Percentiles rank a stretch among this genome's conserved stretches.
phyloP scores from a whole-genome alignment of 2,888 invertebrate genomes.

The Tiliacea aurago region DNA sequence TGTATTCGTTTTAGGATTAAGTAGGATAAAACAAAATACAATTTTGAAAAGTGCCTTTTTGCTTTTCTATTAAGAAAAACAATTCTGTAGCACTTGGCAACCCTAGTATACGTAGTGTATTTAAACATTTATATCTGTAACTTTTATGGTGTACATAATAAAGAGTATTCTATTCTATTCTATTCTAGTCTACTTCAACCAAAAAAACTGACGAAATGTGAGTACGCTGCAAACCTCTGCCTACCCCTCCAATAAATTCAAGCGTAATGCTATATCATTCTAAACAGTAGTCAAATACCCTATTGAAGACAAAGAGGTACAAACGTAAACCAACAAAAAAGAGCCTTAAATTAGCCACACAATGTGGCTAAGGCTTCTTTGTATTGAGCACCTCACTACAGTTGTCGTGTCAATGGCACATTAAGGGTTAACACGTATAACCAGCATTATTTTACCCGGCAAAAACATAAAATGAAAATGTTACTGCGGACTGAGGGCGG shows the following conservation, averaged over 20 bases:
- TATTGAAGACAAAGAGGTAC: conserved; percentile 51
- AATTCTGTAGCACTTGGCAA: no score
- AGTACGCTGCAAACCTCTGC: neutral
- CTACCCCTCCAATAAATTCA: neutral
- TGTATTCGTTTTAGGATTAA: no score
- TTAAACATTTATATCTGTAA: no score
- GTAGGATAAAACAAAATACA: neutral
- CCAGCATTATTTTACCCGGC: conserved; percentile 78
- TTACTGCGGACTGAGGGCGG: conserved; percentile 77
- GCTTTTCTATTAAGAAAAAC: neutral
- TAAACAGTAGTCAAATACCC: conserved; percentile 6
- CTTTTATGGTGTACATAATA: no score
- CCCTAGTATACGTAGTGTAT: no score
- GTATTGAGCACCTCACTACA: conserved; percentile 7
- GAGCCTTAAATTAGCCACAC: conserved; percentile 1
- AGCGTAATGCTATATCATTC: neutral
- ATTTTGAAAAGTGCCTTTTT: neutral
- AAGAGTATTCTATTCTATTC: no score
- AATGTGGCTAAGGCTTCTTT: no score
- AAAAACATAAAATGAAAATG: conserved; percentile 84
- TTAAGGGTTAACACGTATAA: conserved; percentile 82
- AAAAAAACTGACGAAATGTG: neutral
- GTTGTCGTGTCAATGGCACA: conserved; percentile 82
- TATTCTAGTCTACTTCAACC: neutral
- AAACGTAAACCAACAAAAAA: conserved; percentile 57